Base-by-base conservation (phyloP, 2,797 vertebrate species). In the Chaetophractus vellerosus region DNA sequence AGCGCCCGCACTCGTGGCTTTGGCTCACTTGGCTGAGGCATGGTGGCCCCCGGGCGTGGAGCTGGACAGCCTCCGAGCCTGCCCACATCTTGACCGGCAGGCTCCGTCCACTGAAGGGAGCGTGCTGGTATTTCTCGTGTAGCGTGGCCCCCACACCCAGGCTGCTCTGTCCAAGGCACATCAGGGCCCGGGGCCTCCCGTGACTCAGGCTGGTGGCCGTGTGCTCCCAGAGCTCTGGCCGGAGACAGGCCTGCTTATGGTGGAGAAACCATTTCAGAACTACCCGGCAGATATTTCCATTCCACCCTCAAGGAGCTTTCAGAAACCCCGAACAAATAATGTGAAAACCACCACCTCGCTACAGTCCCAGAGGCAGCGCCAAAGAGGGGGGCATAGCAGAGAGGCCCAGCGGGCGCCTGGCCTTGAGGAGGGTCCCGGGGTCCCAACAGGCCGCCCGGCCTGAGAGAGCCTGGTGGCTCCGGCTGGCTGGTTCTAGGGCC, bases 261-360 rank as follows among this genome's bases (percentile, higher is more conserved):
- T 76, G 52, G 26, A 28, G 45, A 61, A 38, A n/a, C 64, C 33
- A 2, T 64, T 64, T 94, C 92, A 93, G n/a, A 84, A 96, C 52
- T 83, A 55, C 61, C 50, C 10, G 96, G 93, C 88, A 88, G 94
- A 28, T 36, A 50, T 94, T 96, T 96, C 55, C 86, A 88, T 79
- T 96, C 92, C 94, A 80, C 23, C 76, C 94, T 85, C 88, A 96
- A 96, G 85, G 50, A 95, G 93, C 87, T 94, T 83, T 86, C 57
- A 86, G 86, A 98, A 97, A 89, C 69, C 68, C 91, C 88, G 97
- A 91, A 64, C 72, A 96, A 95, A 95, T 66, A 45, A 8, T 57
- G 94, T 97, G 14, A 87, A 93, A 92, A 86, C 7, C 26, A 0
- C 74, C 26, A 4, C 64, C 21, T 55, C 81, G 64, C 88, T 75